Percentiles rank a stretch among this genome's conserved stretches.
Evolutionary conservation across 30 jellyfish, hydroid and myxozoan genomes (phyloP).

Genomic region (Nemopilema nomurai): DNA sequence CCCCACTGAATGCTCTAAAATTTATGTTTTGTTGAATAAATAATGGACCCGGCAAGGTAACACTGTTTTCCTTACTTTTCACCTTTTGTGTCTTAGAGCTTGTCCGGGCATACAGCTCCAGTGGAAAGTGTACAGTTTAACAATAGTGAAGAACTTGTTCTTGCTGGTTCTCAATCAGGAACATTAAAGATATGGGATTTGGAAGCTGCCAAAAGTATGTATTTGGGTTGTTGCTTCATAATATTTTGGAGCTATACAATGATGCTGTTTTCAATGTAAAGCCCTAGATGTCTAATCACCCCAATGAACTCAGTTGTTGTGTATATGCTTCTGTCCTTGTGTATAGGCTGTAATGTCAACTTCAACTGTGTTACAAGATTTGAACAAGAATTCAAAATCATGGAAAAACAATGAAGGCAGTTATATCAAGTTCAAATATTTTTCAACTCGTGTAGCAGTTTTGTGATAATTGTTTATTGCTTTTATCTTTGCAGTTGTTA

Average conservation of each 20-base stretch:
- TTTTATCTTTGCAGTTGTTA: conserved; percentile 62
- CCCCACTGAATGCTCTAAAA: too few species aligned
- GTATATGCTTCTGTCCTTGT: too few species aligned
- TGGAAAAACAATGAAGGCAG: too few species aligned
- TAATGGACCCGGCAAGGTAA: too few species aligned
- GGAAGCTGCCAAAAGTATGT: conserved; percentile 96
- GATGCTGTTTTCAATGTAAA: not conserved
- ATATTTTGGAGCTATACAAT: not conserved
- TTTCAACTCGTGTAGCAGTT: not conserved
- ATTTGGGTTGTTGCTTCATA: not conserved
- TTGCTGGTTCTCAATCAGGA: conserved; percentile 98
- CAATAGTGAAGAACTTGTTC: conserved; percentile 87
- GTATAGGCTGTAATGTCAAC: too few species aligned
- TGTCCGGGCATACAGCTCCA: conserved; percentile 98
- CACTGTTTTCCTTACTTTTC: not conserved
- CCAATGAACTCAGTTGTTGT: too few species aligned
- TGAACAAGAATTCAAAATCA: too few species aligned
- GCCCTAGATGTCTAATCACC: too few species aligned
- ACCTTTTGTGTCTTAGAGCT: conserved; percentile 56
- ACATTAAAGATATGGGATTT: conserved; percentile 96
- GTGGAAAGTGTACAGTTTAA: conserved; percentile 96
- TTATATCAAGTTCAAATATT: too few species aligned
- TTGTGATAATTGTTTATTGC: not conserved
- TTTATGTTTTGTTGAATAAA: too few species aligned
- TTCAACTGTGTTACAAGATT: too few species aligned